Evolutionary conservation across 2,888 invertebrate species (phyloP).

Genomic region (Ditylenchus weischeri): DNA sequence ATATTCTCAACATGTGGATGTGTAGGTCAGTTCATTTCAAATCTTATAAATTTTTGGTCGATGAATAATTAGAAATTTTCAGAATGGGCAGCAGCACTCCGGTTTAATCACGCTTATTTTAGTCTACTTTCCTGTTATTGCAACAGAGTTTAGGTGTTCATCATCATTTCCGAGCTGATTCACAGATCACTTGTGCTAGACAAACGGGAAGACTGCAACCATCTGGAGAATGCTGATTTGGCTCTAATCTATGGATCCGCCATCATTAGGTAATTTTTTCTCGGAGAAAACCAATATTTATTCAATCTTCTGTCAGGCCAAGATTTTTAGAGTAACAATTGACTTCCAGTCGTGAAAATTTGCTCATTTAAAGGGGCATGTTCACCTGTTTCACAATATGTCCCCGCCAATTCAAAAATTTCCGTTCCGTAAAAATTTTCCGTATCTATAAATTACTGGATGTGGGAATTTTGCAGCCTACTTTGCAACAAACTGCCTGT

Average conservation of each 20-base stretch:
- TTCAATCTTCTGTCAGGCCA: no score
- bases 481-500: neutral
- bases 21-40: constrained; percentile 10
- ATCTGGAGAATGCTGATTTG: constrained; percentile 14
- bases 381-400: no score
- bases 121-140: no score
- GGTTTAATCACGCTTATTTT: neutral
- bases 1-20: constrained; percentile 17
- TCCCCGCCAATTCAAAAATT: no score
- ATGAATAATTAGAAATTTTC: neutral
- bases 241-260: constrained; percentile 20
- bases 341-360: neutral
- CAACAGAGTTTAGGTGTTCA: constrained; percentile 8
- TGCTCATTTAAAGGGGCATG: no score
- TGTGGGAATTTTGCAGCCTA: neutral
- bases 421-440: no score
- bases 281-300: neutral
- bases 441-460: no score
- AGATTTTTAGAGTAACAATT: neutral
- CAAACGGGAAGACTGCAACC: neutral
- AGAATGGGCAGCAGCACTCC: constrained; percentile 28
- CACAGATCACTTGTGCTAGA: constrained; percentile 24
- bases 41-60: neutral
- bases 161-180: constrained; percentile 26
- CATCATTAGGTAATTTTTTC: constrained; percentile 20